Base-by-base conservation (phyloP, 2,113 vertebrate species). In the Archocentrus centrarchus region DNA sequence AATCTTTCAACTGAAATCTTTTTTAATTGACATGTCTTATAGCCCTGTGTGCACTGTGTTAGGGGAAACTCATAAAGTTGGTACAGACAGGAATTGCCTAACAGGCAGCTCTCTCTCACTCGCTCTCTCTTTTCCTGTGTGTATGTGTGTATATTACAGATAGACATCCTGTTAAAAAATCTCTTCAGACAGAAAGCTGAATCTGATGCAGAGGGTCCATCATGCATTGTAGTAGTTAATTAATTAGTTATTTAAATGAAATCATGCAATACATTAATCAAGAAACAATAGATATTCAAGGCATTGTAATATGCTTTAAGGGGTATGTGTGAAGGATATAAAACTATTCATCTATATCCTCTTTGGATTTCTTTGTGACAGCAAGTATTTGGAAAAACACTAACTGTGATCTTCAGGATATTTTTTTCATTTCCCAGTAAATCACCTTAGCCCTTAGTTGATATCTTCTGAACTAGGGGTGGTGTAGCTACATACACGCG, bases 1-100 rank as follows among this genome's bases (percentile, higher is more conserved):
- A 84, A 66, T 79, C 58, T 85, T 79, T 81, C 59, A 41, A n/a
- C 77, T 84, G 78, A 89, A 81, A 85, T 81, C 59, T 32, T 78
- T 78, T 77, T 88, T 88, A 88, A 86, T 89, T 85, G 83, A 89
- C 75, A 79, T 83, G 81, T 82, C 85, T 70, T 83, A 81, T 57
- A 68, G 85, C 22, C 39, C 39, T 20, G 11, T 68, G 80, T 61
- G 37, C 2, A 17, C 39, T 79, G 82, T 68, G 68, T 37, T 77
- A 37, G 37, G 60, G 59, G 27, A 86, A 57, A 30, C 60, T 80
- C 62, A 83, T 84, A 73, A 79, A 62, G 39, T 44, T 78, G 57
- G 55, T 24, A 53, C 37, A 78, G 57, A 66, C 59, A 79, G 35
- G 20, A 85, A 66, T 37, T 80, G 11, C 75, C 75, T 70, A 15